Base-by-base conservation (phyloP, 2,888 invertebrate genomes). In the Frankliniella intonsa region DNA sequence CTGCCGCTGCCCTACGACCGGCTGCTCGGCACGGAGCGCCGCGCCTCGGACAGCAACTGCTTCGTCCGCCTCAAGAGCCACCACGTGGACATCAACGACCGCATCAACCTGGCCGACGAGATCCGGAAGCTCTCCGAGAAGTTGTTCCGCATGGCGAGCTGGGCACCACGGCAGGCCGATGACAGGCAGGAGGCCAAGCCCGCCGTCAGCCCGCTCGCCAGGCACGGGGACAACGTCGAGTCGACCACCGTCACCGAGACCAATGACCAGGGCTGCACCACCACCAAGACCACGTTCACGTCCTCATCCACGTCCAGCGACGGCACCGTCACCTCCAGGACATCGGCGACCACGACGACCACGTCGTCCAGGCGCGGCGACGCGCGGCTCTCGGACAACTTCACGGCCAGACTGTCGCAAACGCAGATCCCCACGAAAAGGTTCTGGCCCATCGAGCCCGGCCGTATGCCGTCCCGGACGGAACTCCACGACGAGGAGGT, bases 21-120 rank as follows among this genome's bases (percentile, higher is more conserved):
- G 17, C 81, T 84, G 55, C 83, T 83, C 10, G 62, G 81, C 80
- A 91, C 93, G 81, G 94, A 93, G 86, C 90, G 95, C 82, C 90
- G 95, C 85, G 94, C 95, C 3, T 95, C 95, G 0, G 95, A 95
- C 86, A 94, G 94, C 85, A 92, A 92, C 11, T 93, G 92, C 85
- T 89, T 94, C 84, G 87, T 93, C 1, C 84, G 84, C n/a, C 83
- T 84, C 81, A 83, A 83, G 69, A 22, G 69, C 69, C 69, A 76
- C 69, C 69, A 76, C 55, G 17, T 55, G 69, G 69, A 76, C 25
- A 76, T 76, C 69, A 22, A 76, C 69, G 69, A 76, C 69, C 69
- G 69, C 22, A 76, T 76, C 10, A 86, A 88, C 86, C 88, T 95
- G 83, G 95, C 95, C 0, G 95, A 95, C 86, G 95, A 95, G 88